phyloP scores from a whole-genome alignment of 2,888 invertebrate species.

The Drosophila pegasa region DNA sequence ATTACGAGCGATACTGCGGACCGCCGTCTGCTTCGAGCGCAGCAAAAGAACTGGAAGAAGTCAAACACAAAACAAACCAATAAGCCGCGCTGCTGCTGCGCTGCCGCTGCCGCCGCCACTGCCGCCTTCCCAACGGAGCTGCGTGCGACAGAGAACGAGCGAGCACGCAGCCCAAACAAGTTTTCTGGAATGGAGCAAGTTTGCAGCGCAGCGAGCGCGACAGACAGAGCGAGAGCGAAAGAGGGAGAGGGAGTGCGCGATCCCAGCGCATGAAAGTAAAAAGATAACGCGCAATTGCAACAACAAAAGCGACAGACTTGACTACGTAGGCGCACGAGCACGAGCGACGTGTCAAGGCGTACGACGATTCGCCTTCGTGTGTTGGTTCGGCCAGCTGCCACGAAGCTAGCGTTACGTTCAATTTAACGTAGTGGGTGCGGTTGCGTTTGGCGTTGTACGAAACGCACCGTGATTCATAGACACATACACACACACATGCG shows the following conservation, averaged over 20 bases:
- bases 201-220: conserved; percentile 26
- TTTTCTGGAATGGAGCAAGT: conserved; percentile 61
- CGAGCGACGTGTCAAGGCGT: conserved; percentile 69
- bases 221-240: conserved; percentile 18
- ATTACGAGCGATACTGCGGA: conserved; percentile 80
- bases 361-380: conserved; percentile 24
- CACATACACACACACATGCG: conserved; percentile 9
- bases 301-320: conserved; percentile 51
- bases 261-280: conserved; percentile 71
- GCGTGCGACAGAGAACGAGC: conserved; percentile 24
- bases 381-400: conserved; percentile 9
- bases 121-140: conserved; percentile 32
- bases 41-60: conserved; percentile 77
- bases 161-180: conserved; percentile 56
- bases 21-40: conserved; percentile 83
- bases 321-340: conserved; percentile 57
- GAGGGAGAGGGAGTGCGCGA: conserved; percentile 42
- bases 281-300: conserved; percentile 75
- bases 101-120: not conserved
- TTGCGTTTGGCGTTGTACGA: conserved; percentile 42
- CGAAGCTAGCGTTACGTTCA: conserved; percentile 47
- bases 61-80: conserved; percentile 71
- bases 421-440: conserved; percentile 67
- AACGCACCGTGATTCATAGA: conserved; percentile 47
- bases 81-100: conserved; percentile 58